Conservation (phyloP, 2,888 invertebrate species). For the Plebejus anna region DNA sequence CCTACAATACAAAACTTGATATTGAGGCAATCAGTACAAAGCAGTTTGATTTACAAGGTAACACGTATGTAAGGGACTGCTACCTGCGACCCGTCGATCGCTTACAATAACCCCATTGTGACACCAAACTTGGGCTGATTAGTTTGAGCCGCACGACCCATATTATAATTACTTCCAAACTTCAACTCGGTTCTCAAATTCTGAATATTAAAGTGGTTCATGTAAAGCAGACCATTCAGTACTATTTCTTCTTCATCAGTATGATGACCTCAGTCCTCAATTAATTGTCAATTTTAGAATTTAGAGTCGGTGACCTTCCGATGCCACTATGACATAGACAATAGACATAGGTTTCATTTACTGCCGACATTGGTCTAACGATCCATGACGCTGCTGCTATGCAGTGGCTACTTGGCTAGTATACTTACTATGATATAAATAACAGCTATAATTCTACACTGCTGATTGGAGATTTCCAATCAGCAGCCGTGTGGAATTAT, state of each 20-base stretch:
- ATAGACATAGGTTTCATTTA: too few species aligned
- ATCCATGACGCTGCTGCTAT: too few species aligned
- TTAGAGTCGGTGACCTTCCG: too few species aligned
- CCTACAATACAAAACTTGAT: not conserved
- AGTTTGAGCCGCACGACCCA: slow-evolving; percentile 42
- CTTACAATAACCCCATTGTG: slow-evolving; percentile 65
- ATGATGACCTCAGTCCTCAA: not conserved
- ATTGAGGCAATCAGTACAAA: slow-evolving; percentile 23
- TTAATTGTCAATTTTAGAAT: too few species aligned
- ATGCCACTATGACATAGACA: too few species aligned
- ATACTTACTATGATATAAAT: too few species aligned
- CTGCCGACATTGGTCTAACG: too few species aligned
- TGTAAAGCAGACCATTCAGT: not conserved
- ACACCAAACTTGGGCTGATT: slow-evolving; percentile 55
- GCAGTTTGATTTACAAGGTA: slow-evolving; percentile 59
- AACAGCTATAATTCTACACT: too few species aligned
- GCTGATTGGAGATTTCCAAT: too few species aligned
- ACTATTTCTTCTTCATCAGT: not conserved
- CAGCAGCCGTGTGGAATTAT: too few species aligned
- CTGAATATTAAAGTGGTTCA: not conserved
- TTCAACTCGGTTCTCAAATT: slow-evolving; percentile 33
- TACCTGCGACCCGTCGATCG: slow-evolving; percentile 62
- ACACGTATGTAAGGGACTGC: slow-evolving; percentile 64
- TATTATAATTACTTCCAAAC: slow-evolving; percentile 46
- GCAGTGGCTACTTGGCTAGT: too few species aligned